Percentiles rank a stretch among this genome's conserved stretches.
These are phyloP conservation scores for Myripristis murdjan DNA, from an alignment of 2,797 vertebrate genomes.

Conservation along the genomic window DNA sequence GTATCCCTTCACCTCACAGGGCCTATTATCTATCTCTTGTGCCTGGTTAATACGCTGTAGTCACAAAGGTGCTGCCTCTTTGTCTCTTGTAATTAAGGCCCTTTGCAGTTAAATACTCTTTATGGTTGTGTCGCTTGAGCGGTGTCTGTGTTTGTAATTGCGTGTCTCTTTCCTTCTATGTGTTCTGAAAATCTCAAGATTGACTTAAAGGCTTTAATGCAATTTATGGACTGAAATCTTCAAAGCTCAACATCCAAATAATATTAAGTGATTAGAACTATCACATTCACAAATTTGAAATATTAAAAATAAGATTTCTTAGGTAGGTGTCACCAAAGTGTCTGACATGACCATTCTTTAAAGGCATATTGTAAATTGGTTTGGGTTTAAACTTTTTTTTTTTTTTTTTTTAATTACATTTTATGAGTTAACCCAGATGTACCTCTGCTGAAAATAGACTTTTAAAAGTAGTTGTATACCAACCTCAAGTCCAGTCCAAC, in stretches of 20 bases:
- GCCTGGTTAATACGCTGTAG: conserved; percentile 89
- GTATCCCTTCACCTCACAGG: conserved; percentile 94
- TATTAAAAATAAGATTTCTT: background rate
- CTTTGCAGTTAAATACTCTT: conserved; percentile 77
- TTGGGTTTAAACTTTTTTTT: conserved; percentile 6
- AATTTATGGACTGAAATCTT: conserved; percentile 36
- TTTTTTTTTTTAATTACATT: too few relatives aligned
- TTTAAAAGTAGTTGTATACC: too few relatives aligned
- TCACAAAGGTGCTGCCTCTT: conserved; percentile 85
- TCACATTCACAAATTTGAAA: background rate
- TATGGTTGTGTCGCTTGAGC: conserved; percentile 85
- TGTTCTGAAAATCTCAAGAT: conserved; percentile 94
- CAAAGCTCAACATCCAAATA: conserved; percentile 13
- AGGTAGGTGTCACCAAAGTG: background rate
- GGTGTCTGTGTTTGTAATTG: conserved; percentile 81
- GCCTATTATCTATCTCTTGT: conserved; percentile 92
- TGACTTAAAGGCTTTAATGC: conserved; percentile 81
- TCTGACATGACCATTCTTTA: conserved; percentile 15
- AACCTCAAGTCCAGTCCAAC: too few relatives aligned
- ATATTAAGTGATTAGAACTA: background rate
- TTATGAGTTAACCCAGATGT: background rate
- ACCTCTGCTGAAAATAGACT: background rate
- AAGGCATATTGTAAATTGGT: background rate
- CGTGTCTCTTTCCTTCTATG: conserved; percentile 82
- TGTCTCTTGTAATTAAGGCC: conserved; percentile 87